Percentiles rank a stretch among this genome's conserved stretches.
phyloP scores from a whole-genome alignment of 2,797 vertebrate genomes.

The Cacajao melanocephalus region DNA sequence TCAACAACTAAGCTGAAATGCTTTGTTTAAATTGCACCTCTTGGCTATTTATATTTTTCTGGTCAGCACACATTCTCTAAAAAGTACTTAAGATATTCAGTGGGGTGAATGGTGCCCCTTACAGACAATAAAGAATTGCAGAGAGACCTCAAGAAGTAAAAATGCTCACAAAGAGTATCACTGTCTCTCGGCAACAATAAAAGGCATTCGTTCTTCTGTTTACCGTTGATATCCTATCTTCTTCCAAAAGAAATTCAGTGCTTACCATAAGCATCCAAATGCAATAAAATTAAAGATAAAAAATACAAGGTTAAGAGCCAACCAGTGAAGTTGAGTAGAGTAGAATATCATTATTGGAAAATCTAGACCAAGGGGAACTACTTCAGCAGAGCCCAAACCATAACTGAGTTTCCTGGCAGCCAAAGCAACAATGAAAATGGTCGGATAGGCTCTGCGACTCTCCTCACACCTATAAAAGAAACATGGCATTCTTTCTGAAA shows the following conservation, averaged over 20 bases:
- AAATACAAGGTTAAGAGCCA: constrained; percentile 23
- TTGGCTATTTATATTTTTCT: constrained; percentile 29
- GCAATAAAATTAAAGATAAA: constrained; percentile 9
- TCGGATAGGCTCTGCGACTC: not conserved
- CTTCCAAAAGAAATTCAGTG: not conserved
- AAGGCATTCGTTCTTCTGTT: not conserved
- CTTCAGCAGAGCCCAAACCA: not conserved
- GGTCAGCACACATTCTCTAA: constrained; percentile 3
- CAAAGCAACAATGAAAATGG: not conserved
- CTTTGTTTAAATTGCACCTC: constrained; percentile 62
- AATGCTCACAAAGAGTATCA: not conserved
- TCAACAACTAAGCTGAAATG: constrained; percentile 10
- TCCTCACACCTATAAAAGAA: not conserved
- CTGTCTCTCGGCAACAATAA: not conserved
- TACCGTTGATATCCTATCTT: not conserved
- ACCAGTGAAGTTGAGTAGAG: not conserved
- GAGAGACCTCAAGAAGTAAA: not conserved
- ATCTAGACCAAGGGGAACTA: not conserved
- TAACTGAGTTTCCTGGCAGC: not conserved
- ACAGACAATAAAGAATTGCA: constrained; percentile 30
- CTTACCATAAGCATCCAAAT: not conserved
- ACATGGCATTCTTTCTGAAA: not conserved
- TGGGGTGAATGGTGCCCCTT: not conserved
- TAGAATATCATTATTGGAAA: not conserved
- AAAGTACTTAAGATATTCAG: constrained; percentile 16